Evolutionary conservation across 2,797 vertebrate genomes (phyloP), one percentile per base, ranked within the genome.

Genomic region (Fistularia commersonii): DNA sequence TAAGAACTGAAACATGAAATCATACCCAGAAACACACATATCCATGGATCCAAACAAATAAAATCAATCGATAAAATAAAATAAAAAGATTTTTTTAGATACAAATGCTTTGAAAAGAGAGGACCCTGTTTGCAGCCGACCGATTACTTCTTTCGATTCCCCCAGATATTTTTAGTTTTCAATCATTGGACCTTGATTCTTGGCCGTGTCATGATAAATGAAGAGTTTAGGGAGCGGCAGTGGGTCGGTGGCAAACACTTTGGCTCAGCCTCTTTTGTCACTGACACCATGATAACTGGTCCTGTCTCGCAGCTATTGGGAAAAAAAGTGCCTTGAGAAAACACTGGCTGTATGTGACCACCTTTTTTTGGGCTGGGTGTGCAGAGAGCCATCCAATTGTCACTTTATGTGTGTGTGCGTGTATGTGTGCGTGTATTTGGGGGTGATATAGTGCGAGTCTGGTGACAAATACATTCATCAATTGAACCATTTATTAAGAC

Each of bases 191-290:
- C 12, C 11, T 32, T 13, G 47, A 55, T 48, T 63, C 71, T 78
- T 74, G 72, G 72, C 74, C 66, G 8, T n/a, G 39, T 38, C 46
- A 43, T 72, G 70, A 79, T 79, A 57, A 65, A 76, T 65, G 57
- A 34, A 8, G 51, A 64, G 68, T 49, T 69, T 56, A 77, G 76
- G 80, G 58, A 76, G 67, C 6, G 38, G 13, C 39, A 41, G 11
- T 12, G 32, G 44, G 60, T 46, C 53, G 72, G 50, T 50, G 11
- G 39, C 11, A 41, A 42, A 73, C 58, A 75, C 74, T 72, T 62
- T n/a, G 65, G 51, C 66, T 61, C 39, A 41, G 39, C 32, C 14
- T 14, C 7, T 61, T 81, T 61, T 52, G 63, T 76, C 71, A 74
- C 65, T 54, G 69, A 77, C 68, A 67, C 54, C 33, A 33, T 54